Evolutionary conservation across 2,113 vertebrate species (phyloP), one percentile per base, ranked within the genome.

Genomic region (Sapajus apella): DNA sequence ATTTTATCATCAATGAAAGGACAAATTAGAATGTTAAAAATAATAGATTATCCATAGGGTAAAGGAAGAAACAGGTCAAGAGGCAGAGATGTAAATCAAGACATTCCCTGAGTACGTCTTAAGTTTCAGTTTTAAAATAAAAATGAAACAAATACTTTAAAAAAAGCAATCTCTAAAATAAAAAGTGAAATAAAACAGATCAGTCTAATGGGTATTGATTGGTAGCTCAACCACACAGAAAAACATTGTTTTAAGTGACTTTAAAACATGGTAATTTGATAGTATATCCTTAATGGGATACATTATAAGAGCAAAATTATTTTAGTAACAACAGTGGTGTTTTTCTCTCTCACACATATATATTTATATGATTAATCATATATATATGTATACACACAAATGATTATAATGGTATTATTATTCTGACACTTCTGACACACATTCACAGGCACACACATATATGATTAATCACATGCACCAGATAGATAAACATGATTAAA

Each of bases 191-290:
- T 75, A 68, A 88, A 91, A 80, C 11, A 58, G 40, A 81, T 17
- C 37, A 94, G 25, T 11, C 73, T 72, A 81, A 80, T 72, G 32
- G 56, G 8, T 84, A n/a, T 72, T 45, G 88, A 61, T 40, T 6
- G n/a, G 68, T 73, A 27, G 40, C 52, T 87, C 87, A 52, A 64
- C 17, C 30, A 43, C 70, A n/a, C 8, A 23, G 13, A 61, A 6
- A 94, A 45, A 94, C 87, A 87, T 68, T 55, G 77, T n/a, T 70
- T 87, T 84, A 91, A 91, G 25, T 73, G 43, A 56, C 12, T 43
- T 93, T 83, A 87, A 94, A 94, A 25, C 37, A 64, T 70, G 52
- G n/a, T 45, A 13, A 86, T 77, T 64, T 84, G 2, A 56, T 3
- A 6, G 3, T 14, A 35, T 45, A 30, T 86, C 40, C 30, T 72